phyloP scores from a whole-genome alignment of 2,888 invertebrate genomes.

The Erannis defoliaria region DNA sequence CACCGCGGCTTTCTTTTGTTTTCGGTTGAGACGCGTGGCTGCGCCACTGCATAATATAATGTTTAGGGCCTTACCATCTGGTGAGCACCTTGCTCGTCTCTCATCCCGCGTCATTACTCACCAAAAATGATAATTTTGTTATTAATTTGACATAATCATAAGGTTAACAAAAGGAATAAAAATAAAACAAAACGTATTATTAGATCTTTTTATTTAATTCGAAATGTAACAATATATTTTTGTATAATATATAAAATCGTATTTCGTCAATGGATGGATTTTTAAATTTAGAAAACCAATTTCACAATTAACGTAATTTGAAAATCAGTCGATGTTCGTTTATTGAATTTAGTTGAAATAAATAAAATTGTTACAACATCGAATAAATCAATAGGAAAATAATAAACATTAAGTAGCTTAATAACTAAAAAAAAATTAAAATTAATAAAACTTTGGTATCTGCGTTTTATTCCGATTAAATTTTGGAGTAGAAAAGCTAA shows the following conservation, averaged over 20 bases:
- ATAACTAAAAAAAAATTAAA: slow-evolving; percentile 78
- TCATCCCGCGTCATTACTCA: slow-evolving; percentile 24
- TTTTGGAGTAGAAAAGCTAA: slow-evolving; percentile 81
- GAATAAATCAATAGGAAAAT: slow-evolving; percentile 61
- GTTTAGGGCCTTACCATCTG: too few relatives aligned
- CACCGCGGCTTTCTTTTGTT: too few relatives aligned
- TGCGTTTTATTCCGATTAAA: slow-evolving; percentile 83
- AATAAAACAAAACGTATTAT: slow-evolving; percentile 74
- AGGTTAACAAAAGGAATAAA: slow-evolving; percentile 60
- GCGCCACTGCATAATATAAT: too few relatives aligned
- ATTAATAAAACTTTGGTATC: slow-evolving; percentile 86
- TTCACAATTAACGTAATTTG: slow-evolving; percentile 42
- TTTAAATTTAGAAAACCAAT: slow-evolving; percentile 60
- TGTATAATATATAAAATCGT: slow-evolving; percentile 81
- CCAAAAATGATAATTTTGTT: slow-evolving; percentile 76
- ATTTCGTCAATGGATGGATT: slow-evolving; percentile 82
- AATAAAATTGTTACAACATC: slow-evolving; percentile 66
- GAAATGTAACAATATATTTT: slow-evolving; percentile 82
- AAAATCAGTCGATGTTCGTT: slow-evolving; percentile 41
- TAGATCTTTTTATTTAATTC: slow-evolving; percentile 78
- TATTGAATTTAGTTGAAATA: slow-evolving; percentile 41
- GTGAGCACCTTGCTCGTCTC: too few relatives aligned
- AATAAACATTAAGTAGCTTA: slow-evolving; percentile 75
- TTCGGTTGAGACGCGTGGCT: too few relatives aligned
- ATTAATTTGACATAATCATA: slow-evolving; percentile 62